Conservation (phyloP, 2,888 invertebrate species). For the Apotomis betuletana region DNA sequence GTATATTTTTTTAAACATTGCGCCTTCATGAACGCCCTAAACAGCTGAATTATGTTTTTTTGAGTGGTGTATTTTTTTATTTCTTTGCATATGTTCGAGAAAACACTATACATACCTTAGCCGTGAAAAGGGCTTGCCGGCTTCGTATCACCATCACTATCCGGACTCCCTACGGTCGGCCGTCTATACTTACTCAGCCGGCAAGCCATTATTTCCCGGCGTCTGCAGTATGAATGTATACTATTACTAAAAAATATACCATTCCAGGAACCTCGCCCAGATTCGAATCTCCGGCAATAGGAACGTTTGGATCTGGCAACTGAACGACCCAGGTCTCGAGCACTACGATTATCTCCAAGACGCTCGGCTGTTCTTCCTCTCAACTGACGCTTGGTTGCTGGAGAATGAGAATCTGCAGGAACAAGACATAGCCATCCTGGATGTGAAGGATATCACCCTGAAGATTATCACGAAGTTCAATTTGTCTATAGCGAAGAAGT, state of each 20-base stretch:
- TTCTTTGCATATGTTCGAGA: too few relatives aligned
- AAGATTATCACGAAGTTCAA: constrained; percentile 79
- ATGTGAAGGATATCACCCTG: constrained; percentile 63
- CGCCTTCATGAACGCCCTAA: too few relatives aligned
- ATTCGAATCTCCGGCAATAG: constrained; percentile 18
- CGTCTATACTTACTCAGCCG: too few relatives aligned
- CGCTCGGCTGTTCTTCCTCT: constrained; percentile 18
- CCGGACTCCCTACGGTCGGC: too few relatives aligned
- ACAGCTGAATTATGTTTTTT: too few relatives aligned
- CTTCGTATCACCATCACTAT: too few relatives aligned
- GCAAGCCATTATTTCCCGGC: too few relatives aligned
- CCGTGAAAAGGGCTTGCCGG: too few relatives aligned
- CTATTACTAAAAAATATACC: not conserved
- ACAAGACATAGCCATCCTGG: constrained; percentile 22
- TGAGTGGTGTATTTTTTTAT: too few relatives aligned
- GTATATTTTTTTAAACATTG: too few relatives aligned
- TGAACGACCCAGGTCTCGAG: constrained; percentile 74
- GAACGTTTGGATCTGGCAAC: constrained; percentile 77
- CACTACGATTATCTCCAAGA: constrained; percentile 30
- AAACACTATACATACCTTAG: too few relatives aligned
- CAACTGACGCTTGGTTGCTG: constrained; percentile 18
- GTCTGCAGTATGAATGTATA: not conserved
- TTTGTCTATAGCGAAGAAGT: constrained; percentile 76
- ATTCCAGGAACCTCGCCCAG: constrained; percentile 23
- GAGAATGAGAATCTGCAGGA: constrained; percentile 13